A percentile compares a stretch with the other conserved stretches of the same genome.
These are phyloP conservation scores for Acyrthosiphon pisum DNA, from an alignment of 1,140 invertebrate species.

Conservation along the genomic window DNA sequence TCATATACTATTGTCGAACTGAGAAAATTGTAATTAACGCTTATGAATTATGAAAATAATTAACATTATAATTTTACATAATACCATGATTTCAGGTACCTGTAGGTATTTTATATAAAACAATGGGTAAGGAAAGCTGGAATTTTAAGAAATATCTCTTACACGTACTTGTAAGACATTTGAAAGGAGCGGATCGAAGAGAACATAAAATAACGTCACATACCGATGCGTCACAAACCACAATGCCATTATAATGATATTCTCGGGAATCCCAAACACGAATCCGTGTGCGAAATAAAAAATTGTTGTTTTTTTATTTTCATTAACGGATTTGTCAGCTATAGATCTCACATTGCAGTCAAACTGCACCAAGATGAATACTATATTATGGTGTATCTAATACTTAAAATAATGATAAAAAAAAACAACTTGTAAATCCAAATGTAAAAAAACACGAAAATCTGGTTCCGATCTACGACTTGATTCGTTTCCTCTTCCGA, in stretches of 20 bases:
- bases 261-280: too few relatives aligned
- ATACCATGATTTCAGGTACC: background rate
- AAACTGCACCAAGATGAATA: background rate
- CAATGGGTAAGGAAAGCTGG: background rate
- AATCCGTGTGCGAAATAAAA: too few relatives aligned
- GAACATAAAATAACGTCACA: background rate
- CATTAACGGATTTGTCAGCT: background rate
- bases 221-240: background rate
- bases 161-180: background rate
- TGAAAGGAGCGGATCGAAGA: background rate
- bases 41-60: too few relatives aligned
- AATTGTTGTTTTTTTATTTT: background rate
- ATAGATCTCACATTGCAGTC: background rate
- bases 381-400: background rate
- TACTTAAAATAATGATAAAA: background rate
- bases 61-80: too few relatives aligned
- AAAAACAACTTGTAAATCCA: background rate
- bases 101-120: background rate
- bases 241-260: background rate
- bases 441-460: slow-evolving; percentile 6
- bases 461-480: background rate
- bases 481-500: slow-evolving; percentile 2
- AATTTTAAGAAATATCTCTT: background rate
- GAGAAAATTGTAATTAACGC: too few relatives aligned
- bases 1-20: too few relatives aligned